Evolutionary conservation across 2,113 vertebrate genomes (phyloP).

Genomic region (Corythornis vintsioides): DNA sequence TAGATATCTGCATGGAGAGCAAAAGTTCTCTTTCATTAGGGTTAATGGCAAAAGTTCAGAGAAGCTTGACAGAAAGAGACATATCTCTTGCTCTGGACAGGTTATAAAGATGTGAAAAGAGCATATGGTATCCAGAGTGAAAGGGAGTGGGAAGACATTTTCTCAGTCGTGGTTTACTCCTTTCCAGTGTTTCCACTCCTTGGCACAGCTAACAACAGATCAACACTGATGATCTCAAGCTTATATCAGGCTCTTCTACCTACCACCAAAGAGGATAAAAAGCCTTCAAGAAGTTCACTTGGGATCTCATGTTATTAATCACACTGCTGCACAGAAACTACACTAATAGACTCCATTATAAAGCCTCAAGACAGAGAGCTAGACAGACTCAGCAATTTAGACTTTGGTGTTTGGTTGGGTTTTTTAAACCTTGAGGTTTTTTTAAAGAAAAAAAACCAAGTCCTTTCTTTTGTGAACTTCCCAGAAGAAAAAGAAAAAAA

Average conservation of each 20-base stretch:
- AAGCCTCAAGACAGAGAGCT: conserved; percentile 1
- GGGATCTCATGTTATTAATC: conserved; percentile 45
- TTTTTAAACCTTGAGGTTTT: neutral
- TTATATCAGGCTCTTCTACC: conserved; percentile 6
- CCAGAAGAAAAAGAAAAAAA: too few relatives aligned
- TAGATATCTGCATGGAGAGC: neutral
- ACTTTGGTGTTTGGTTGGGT: neutral
- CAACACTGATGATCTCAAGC: conserved; percentile 19
- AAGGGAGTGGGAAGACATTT: neutral
- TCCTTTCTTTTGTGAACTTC: neutral
- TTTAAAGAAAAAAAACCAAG: neutral
- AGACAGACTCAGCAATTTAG: neutral
- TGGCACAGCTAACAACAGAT: conserved; percentile 24
- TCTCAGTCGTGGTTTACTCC: neutral
- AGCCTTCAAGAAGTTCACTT: conserved; percentile 8
- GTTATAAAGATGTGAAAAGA: neutral
- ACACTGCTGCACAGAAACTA: neutral
- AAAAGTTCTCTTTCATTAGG: neutral
- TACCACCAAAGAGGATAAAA: neutral
- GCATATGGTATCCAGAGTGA: accelerated
- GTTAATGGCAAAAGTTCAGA: neutral
- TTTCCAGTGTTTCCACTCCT: neutral
- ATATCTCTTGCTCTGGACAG: neutral
- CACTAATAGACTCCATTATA: conserved; percentile 15
- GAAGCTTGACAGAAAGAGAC: neutral